Percentiles rank a stretch among this genome's conserved stretches.
phyloP scores from a whole-genome alignment of 1,140 invertebrate genomes.

The Drosophila eugracilis region DNA sequence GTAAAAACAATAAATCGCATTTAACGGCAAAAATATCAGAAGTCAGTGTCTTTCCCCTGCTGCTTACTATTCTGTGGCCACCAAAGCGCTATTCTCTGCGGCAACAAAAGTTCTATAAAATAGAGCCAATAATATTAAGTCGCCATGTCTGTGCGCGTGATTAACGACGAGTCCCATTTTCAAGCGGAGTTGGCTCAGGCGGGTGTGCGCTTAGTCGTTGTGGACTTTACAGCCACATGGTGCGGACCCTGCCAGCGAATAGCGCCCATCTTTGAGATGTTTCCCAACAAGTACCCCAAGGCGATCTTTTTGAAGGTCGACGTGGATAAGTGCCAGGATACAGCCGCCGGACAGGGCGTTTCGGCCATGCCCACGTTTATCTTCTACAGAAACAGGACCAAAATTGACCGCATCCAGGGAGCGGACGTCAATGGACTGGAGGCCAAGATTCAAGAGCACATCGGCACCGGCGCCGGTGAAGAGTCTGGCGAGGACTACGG shows the following conservation, averaged over 20 bases:
- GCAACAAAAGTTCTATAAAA: neutral
- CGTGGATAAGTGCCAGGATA: slow-evolving; percentile 95
- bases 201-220: slow-evolving; percentile 95
- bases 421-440: slow-evolving; percentile 93
- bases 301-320: slow-evolving; percentile 98
- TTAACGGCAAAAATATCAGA: slow-evolving; percentile 13
- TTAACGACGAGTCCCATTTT: slow-evolving; percentile 91
- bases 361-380: slow-evolving; percentile 99
- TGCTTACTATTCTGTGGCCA: neutral
- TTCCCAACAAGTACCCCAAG: slow-evolving; percentile 93
- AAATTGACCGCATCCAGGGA: slow-evolving; percentile 92
- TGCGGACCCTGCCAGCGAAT: slow-evolving; percentile 97
- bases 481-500: slow-evolving; percentile 91
- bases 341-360: slow-evolving; percentile 93
- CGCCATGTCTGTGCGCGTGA: slow-evolving; percentile 78
- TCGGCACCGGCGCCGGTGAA: slow-evolving; percentile 89
- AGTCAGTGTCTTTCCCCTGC: neutral
- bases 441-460: slow-evolving; percentile 95
- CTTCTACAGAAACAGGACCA: slow-evolving; percentile 95
- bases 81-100: too few species aligned
- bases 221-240: slow-evolving; percentile 97
- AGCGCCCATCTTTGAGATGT: slow-evolving; percentile 94
- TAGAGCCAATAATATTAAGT: neutral
- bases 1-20: slow-evolving; percentile 24
- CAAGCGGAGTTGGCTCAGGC: slow-evolving; percentile 92